Evolutionary conservation across 2,797 vertebrate species (phyloP).

Genomic region (Sebastes ruberrimus): DNA sequence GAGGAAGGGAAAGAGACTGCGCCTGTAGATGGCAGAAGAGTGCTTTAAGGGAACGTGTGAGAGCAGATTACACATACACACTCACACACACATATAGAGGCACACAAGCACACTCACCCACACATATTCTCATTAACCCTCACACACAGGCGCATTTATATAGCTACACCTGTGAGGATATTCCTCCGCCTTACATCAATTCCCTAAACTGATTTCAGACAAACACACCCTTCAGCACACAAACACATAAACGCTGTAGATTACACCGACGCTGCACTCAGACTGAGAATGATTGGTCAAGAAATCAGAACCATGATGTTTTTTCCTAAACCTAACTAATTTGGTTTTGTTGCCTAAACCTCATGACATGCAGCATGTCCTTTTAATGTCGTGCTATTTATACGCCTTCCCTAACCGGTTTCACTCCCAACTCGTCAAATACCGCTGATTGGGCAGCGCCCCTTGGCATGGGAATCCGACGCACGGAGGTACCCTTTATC

Average conservation of each 20-base stretch:
- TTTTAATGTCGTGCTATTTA: no score
- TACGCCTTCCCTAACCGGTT: no score
- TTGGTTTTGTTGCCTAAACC: no score
- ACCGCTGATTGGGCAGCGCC: no score
- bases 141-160: constrained; percentile 31
- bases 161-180: constrained; percentile 29
- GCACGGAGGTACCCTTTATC: no score
- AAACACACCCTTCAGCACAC: not conserved
- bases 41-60: constrained; percentile 65
- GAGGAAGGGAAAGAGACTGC: constrained; percentile 34
- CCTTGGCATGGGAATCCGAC: no score
- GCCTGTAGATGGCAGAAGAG: constrained; percentile 83
- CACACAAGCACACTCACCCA: constrained; percentile 3
- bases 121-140: constrained; percentile 36
- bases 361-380: no score
- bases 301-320: constrained; percentile 16
- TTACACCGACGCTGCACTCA: not conserved
- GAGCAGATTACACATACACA: constrained; percentile 21
- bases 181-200: constrained; percentile 13
- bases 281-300: constrained; percentile 24
- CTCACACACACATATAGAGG: constrained; percentile 4
- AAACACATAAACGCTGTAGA: constrained; percentile 2
- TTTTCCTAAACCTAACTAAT: no score
- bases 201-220: constrained; percentile 30
- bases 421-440: no score